These are phyloP conservation scores for Amphiprion ocellaris DNA, from an alignment of 2,113 vertebrate species.

Conservation along the genomic window DNA sequence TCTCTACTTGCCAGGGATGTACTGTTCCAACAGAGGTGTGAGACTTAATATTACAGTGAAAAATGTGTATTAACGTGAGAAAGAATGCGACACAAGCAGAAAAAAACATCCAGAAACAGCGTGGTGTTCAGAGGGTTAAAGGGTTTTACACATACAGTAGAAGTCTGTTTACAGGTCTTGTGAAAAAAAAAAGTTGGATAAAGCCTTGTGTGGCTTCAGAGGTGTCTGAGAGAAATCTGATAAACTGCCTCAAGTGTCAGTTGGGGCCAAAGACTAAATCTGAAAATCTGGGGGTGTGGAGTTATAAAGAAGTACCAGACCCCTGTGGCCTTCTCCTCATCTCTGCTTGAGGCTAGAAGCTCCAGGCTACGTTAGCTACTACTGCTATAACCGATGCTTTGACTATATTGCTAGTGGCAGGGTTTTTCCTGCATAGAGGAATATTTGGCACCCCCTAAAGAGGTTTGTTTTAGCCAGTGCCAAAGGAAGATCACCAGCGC, in stretches of 20 bases:
- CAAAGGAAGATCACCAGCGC: too few species aligned
- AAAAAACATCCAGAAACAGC: too few species aligned
- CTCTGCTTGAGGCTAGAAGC: neutral
- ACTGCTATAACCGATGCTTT: neutral
- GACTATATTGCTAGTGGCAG: neutral
- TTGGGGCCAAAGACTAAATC: neutral
- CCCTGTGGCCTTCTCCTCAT: neutral
- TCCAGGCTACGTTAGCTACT: neutral
- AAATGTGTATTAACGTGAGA: too few species aligned
- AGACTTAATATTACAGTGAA: too few species aligned
- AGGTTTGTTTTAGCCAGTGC: too few species aligned
- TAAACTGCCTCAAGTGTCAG: neutral
- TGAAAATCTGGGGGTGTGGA: neutral
- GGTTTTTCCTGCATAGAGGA: too few species aligned
- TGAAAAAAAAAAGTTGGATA: neutral
- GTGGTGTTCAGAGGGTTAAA: too few species aligned
- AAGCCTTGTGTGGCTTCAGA: neutral
- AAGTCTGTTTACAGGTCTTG: neutral
- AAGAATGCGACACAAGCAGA: too few species aligned
- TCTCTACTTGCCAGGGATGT: too few species aligned
- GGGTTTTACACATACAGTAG: too few species aligned
- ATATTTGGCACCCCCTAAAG: too few species aligned
- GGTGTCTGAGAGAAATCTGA: conserved; percentile 5
- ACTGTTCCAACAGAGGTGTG: too few species aligned
- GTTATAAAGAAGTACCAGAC: neutral